Base-by-base conservation (phyloP, 2,113 vertebrate genomes). In the Chaetorhynchus papuensis region DNA sequence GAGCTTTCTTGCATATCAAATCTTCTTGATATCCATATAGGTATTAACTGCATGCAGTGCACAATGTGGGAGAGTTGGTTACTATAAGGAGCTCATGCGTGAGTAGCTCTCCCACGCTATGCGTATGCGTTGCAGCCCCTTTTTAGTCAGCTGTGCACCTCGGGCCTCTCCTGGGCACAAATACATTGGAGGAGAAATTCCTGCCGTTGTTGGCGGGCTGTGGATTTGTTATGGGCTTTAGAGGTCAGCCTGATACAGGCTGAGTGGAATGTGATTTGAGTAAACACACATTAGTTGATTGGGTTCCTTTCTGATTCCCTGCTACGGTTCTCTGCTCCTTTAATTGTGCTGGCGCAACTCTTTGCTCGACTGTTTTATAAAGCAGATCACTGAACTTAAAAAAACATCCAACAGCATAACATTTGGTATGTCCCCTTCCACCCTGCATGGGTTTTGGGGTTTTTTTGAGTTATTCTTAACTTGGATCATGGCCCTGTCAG, bases 31-130 rank as follows among this genome's bases (percentile, higher is more conserved):
- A 94, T 57, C 74, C 84, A 31, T 87, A 52, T 78, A 96, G 74
- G 41, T 89, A 95, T 85, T 91, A 95, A 54, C 59, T 91, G 30
- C 79, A 71, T 2, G 6, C 75, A 90, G 63, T 87, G 66, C 90
- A 76, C 61, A 56, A 39, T 65, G 95, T 94, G 87, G 89, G 95
- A 94, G 95, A 93, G 59, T 59, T 77, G 66, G 89, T 95, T 96
- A 91, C 93, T 96, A 91, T 96, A 95, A 96, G 96, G 57, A 85
- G 91, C 95, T 95, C 68, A 16, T 90, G 95, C 54, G 3, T 95
- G 91, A 95, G 77, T 95, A 95, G 83, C 63, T 96, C 96, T 94
- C 94, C 93, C 94, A 94, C 95, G 7, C 66, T 30, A 37, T 89
- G 82, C 10, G 2, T 57, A 35, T 94, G 89, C 57, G 35, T 45